Evolutionary conservation across 2,888 invertebrate species (phyloP), one percentile per base, ranked within the genome.

Genomic region (Drosophila bunnanda): DNA sequence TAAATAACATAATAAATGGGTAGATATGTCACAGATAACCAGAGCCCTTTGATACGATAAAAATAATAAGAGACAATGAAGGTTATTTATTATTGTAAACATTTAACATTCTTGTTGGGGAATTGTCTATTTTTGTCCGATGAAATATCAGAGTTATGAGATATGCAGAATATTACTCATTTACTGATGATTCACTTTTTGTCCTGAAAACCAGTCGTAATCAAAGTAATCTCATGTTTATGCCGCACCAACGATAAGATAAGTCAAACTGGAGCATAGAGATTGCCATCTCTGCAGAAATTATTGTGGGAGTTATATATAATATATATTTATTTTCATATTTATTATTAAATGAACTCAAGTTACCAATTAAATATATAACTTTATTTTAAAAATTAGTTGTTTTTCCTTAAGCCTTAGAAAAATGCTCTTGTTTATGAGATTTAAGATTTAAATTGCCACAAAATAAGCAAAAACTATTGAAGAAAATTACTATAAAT

Each of bases 241-340:
- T 22, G 30, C n/a, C n/a, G 22, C 22, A 28, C 10, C 28, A 20
- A 5, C 8, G 62, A 62, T 62, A 62, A 62, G 61, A 62, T 62
- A 62, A 6, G 3, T 8, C 3, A 34, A 61, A 44, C 28, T 61
- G 25, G 61, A 34, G 34, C 17, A 43, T 6, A 15, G 12, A 52
- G 30, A 30, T 41, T 15, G 48, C 2, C 10, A 56, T 46, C 46
- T 46, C 8, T 12, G 15, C 12, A n/a, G 2, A 28, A 32, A 25
- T 44, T 15, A 15, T 9, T n/a, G 20, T 0, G 3, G 7, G 13
- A 43, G 12, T 6, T 38, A n/a, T 32, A 32, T 32, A 12, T 32
- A 1, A n/a, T n/a, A n/a, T n/a, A n/a, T n/a, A n/a, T n/a, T n/a
- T n/a, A n/a, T n/a, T n/a, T n/a, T n/a, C n/a, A n/a, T n/a, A n/a